Evolutionary conservation across 2,113 vertebrate genomes (phyloP), one percentile per base, ranked within the genome.

Genomic region (Sakesphorus luctuosus): DNA sequence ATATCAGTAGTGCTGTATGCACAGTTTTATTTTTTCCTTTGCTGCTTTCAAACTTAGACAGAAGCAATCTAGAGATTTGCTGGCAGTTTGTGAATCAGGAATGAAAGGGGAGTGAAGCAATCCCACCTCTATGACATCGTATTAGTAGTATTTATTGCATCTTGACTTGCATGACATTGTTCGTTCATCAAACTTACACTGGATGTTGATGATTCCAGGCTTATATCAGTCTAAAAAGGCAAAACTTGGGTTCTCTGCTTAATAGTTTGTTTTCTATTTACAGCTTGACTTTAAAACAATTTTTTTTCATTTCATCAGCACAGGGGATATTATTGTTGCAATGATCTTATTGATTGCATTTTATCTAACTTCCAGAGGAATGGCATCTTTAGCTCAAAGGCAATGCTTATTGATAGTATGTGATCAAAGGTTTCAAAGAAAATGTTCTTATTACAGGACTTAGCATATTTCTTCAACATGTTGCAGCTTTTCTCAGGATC

Each of bases 131-230:
- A 31, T 79, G 90, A 77, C 71, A 62, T 40, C 6, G 40, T 83
- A 93, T 95, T 88, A 90, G 67, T 66, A 93, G 53, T 94, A 90
- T 91, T 95, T 94, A 83, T 88, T 85, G 71, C 75, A 46, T 50
- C 71, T 90, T 92, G 79, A 72, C 90, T 91, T 13, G 4, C 16
- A 6, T 21, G 63, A 75, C 36, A 4, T 56, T 72, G 79, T 86
- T 92, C 56, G 62, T 95, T 95, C 63, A 46, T 88, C 75, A 88
- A 20, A 38, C 63, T 85, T 49, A 31, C 13, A 7, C 20, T 58
- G 18, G 36, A 10, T 66, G 88, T 62, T 93, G 79, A 88, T 66
- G 66, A n/a, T 74, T 85, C n/a, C 53, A 55, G 71, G 71, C 17
- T 62, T 93, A 6, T 76, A 76, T 69, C 62, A 62, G 36, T 76